Percentiles rank a stretch among this genome's conserved stretches.
Conservation (phyloP, 2,888 invertebrate species). For the Thera britannica region DNA sequence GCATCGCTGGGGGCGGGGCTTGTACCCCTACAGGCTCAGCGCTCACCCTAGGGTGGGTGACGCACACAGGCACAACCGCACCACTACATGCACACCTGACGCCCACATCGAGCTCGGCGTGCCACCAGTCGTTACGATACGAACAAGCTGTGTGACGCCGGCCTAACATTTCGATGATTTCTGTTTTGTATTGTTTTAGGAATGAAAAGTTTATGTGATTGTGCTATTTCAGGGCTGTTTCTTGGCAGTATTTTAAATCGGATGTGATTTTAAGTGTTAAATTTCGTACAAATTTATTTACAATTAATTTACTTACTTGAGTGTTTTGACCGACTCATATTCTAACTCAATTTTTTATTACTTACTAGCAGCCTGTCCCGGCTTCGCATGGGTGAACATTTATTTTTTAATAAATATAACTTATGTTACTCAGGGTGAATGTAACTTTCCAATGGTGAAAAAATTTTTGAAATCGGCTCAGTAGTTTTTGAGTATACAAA, state of each 20-base stretch:
- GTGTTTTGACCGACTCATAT: constrained; percentile 4
- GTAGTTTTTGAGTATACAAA: no score
- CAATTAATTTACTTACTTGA: background rate
- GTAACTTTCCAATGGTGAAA: no score
- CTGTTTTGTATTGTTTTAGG: constrained; percentile 32
- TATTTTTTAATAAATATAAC: no score
- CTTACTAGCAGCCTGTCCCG: no score
- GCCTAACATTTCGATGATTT: constrained; percentile 40
- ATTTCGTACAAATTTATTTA: background rate
- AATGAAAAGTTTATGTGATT: constrained; percentile 31
- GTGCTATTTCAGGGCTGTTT: constrained; percentile 18
- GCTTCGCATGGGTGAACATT: no score
- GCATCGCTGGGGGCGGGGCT: constrained; percentile 78
- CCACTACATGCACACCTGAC: constrained; percentile 37
- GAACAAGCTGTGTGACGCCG: constrained; percentile 40
- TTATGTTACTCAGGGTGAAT: no score
- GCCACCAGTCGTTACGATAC: constrained; percentile 36
- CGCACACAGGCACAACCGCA: constrained; percentile 68
- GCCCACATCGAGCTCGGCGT: constrained; percentile 34
- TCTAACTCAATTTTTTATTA: background rate
- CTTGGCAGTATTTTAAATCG: background rate
- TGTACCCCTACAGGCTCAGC: constrained; percentile 46
- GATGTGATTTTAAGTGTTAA: constrained; percentile 12
- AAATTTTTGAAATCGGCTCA: no score
- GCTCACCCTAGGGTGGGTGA: constrained; percentile 70